phyloP scores from a whole-genome alignment of 2,797 vertebrate genomes.

The Sitta carolinensis region DNA sequence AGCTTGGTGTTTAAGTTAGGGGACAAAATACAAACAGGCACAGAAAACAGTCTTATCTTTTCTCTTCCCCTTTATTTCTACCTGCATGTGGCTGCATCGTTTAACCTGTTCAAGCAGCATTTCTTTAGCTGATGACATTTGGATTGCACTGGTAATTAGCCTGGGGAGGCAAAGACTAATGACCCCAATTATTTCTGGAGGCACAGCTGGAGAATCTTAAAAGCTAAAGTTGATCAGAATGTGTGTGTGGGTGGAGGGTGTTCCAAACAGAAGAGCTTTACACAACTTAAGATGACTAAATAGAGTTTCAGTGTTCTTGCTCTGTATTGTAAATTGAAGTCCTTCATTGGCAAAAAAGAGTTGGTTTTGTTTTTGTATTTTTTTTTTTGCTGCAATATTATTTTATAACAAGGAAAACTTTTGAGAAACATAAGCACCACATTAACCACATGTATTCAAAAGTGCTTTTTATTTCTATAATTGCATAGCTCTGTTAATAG shows the following conservation, averaged over 20 bases:
- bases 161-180: conserved; percentile 36
- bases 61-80: neutral
- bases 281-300: neutral
- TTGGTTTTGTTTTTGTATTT: too few relatives aligned
- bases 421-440: neutral
- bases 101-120: conserved; percentile 14
- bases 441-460: neutral
- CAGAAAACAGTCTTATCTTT: neutral
- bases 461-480: neutral
- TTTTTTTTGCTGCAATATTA: neutral
- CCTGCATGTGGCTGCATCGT: neutral
- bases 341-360: neutral
- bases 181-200: conserved; percentile 35
- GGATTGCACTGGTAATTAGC: conserved; percentile 44
- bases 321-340: neutral
- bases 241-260: neutral
- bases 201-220: conserved; percentile 40
- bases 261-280: neutral
- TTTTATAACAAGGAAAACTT: neutral
- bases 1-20: neutral
- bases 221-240: conserved; percentile 42
- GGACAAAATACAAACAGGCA: neutral
- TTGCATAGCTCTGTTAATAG: neutral
- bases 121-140: conserved; percentile 38
- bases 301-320: neutral